A percentile compares a stretch with the other conserved stretches of the same genome.
Evolutionary conservation across 2,888 invertebrate genomes (phyloP).

Genomic region (Sympetrum striolatum): DNA sequence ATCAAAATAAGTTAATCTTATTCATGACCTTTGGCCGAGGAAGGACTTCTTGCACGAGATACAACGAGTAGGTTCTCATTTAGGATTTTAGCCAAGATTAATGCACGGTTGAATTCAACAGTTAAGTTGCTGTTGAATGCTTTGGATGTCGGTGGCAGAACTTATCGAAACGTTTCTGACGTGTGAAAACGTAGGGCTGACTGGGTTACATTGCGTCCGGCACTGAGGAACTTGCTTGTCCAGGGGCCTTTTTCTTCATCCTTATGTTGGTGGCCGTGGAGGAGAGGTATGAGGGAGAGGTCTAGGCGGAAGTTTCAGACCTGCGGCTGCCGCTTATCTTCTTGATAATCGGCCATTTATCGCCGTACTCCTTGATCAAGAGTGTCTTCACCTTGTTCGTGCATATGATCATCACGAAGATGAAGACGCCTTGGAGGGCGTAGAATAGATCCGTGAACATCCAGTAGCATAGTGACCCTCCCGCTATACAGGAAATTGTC

Average conservation of each 20-base stretch:
- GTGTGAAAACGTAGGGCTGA: neutral
- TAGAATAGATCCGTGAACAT: slow-evolving; percentile 57
- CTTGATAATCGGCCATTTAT: neutral
- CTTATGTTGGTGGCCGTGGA: neutral
- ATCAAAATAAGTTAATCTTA: too few relatives aligned
- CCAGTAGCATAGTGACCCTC: neutral
- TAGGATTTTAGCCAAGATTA: too few relatives aligned
- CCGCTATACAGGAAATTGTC: neutral
- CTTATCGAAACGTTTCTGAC: neutral
- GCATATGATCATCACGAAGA: slow-evolving; percentile 69
- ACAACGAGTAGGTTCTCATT: too few relatives aligned
- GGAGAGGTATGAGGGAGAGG: neutral
- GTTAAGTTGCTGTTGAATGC: too few relatives aligned
- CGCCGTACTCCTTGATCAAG: slow-evolving; percentile 49
- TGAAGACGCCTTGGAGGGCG: slow-evolving; percentile 66
- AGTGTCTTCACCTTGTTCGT: slow-evolving; percentile 65
- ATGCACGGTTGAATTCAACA: too few relatives aligned
- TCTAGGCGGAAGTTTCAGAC: neutral
- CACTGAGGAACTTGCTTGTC: neutral
- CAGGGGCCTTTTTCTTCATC: neutral
- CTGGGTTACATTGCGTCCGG: neutral
- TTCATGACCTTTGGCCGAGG: too few relatives aligned
- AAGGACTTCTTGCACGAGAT: too few relatives aligned
- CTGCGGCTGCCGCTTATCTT: neutral
- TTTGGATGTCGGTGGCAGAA: neutral